Conservation (phyloP, 2,797 vertebrate species). For the Mormyrus hasselquistii region DNA sequence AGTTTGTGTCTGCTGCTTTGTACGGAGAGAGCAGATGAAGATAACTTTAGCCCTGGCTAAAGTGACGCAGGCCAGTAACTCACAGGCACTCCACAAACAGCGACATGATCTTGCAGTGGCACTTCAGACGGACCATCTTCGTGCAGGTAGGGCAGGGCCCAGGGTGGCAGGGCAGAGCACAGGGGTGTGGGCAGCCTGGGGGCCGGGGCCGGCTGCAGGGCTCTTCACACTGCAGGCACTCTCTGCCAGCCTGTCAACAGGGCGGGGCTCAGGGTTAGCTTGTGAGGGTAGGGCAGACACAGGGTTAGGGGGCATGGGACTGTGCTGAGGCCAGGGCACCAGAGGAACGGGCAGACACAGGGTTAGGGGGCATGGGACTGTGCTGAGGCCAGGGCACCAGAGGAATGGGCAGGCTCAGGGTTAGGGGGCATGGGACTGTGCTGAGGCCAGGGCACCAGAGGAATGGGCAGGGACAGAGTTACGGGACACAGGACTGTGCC, state of each 20-base stretch:
- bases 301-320: background rate
- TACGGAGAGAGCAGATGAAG: background rate
- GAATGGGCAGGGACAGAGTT: background rate
- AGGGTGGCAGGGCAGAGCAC: constrained; percentile 68
- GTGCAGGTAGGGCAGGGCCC: constrained; percentile 66
- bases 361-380: background rate
- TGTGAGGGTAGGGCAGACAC: background rate
- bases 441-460: background rate
- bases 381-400: background rate
- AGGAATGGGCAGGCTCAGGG: background rate
- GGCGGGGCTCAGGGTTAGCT: background rate
- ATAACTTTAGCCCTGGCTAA: background rate
- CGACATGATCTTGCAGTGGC: constrained; percentile 72
- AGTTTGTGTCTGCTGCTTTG: background rate
- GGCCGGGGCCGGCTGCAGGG: constrained; percentile 64
- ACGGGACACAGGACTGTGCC: too few relatives aligned
- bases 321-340: background rate
- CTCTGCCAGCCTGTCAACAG: constrained; percentile 57
- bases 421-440: background rate
- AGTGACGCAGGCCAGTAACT: constrained; percentile 32
- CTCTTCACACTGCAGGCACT: constrained; percentile 72
- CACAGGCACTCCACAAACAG: constrained; percentile 76
- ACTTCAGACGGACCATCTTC: constrained; percentile 74
- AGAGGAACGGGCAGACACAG: background rate
- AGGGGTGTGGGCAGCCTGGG: constrained; percentile 67